These are phyloP conservation scores for Sus cebifrons DNA, from an alignment of 2,797 vertebrate genomes.

Conservation along the genomic window DNA sequence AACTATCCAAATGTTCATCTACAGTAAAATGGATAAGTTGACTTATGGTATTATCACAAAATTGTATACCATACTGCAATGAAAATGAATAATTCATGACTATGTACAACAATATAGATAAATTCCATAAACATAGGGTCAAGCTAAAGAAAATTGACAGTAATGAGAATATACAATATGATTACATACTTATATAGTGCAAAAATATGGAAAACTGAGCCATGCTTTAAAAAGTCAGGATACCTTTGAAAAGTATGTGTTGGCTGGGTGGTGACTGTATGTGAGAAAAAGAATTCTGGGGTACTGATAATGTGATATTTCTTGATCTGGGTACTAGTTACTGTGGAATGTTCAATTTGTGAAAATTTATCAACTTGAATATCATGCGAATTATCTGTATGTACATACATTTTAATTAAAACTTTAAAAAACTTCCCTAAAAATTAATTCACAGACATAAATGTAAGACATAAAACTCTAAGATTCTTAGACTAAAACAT, in stretches of 20 bases:
- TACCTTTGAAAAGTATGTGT: slow-evolving; percentile 12
- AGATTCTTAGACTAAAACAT: slow-evolving; percentile 7
- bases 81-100: slow-evolving; percentile 58
- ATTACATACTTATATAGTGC: neutral
- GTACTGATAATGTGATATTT: neutral
- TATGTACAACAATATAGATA: neutral
- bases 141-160: neutral
- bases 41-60: slow-evolving; percentile 42
- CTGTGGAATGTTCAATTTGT: neutral
- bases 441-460: slow-evolving; percentile 39
- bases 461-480: slow-evolving; percentile 26
- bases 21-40: slow-evolving; percentile 15
- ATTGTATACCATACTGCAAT: neutral
- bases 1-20: slow-evolving; percentile 22
- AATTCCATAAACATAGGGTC: slow-evolving; percentile 14
- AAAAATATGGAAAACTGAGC: slow-evolving; percentile 51
- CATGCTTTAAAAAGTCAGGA: slow-evolving; percentile 42
- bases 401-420: neutral
- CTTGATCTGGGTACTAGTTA: neutral
- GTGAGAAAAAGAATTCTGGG: neutral
- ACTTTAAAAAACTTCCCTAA: neutral
- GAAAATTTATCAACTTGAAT: slow-evolving; percentile 24
- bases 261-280: neutral
- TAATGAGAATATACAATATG: slow-evolving; percentile 1
- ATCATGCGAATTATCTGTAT: slow-evolving; percentile 1